phyloP scores from a whole-genome alignment of 2,797 vertebrate species.

The Ambastaia sidthimunki region DNA sequence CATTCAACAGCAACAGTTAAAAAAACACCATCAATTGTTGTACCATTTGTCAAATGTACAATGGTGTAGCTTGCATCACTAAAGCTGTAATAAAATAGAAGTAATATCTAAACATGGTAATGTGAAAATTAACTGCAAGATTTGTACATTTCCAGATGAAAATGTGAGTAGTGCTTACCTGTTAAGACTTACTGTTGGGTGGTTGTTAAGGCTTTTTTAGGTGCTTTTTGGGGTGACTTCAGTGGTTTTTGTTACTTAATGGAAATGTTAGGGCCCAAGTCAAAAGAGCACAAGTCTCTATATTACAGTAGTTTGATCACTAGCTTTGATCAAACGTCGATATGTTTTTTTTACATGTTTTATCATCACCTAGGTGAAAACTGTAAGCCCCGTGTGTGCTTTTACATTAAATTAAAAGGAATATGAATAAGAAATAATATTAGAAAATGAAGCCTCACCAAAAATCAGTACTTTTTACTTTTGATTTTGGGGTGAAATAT shows the following conservation, averaged over 20 bases:
- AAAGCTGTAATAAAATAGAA: neutral
- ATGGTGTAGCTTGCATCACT: neutral
- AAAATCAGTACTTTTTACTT: too few relatives aligned
- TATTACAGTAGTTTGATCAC: too few relatives aligned
- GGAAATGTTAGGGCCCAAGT: too few relatives aligned
- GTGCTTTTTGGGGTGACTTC: neutral
- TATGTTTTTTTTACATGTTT: neutral
- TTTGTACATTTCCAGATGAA: neutral
- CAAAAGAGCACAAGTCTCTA: too few relatives aligned
- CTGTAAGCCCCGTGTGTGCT: too few relatives aligned
- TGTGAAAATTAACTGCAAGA: too few relatives aligned
- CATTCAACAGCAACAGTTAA: too few relatives aligned
- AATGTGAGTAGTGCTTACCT: neutral
- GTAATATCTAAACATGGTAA: neutral
- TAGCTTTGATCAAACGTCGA: too few relatives aligned
- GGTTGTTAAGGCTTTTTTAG: neutral
- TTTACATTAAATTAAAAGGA: neutral
- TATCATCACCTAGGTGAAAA: neutral
- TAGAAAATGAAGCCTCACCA: too few relatives aligned
- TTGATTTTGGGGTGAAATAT: too few relatives aligned
- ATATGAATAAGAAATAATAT: too few relatives aligned
- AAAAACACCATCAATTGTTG: neutral
- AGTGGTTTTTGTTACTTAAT: neutral
- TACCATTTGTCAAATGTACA: constrained; percentile 4
- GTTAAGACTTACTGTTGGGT: neutral